Conservation (phyloP, 2,888 invertebrate species). For the Cacoxenus indagator region DNA sequence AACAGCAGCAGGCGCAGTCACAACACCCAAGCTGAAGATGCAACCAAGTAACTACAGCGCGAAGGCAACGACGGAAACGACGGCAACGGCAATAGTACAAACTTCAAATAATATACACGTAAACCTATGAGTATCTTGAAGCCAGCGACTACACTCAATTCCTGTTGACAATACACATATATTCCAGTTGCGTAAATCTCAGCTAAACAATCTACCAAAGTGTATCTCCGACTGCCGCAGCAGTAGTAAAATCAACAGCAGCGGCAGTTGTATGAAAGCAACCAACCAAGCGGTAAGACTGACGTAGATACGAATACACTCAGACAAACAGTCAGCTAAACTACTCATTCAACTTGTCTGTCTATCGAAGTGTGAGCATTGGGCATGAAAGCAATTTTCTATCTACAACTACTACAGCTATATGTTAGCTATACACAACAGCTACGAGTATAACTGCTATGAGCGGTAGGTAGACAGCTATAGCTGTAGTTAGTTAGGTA, state of each 20-base stretch:
- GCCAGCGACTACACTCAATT: constrained; percentile 27
- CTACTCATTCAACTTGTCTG: constrained; percentile 40
- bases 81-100: too few species aligned
- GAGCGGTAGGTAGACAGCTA: too few species aligned
- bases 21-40: constrained; percentile 20
- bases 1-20: constrained; percentile 38
- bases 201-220: constrained; percentile 36
- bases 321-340: constrained; percentile 19
- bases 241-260: not conserved
- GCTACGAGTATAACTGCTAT: too few species aligned
- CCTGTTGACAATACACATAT: constrained; percentile 45
- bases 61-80: too few species aligned
- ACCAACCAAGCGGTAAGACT: not conserved
- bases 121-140: constrained; percentile 4
- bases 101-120: constrained; percentile 21
- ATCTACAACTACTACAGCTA: not conserved
- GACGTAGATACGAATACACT: not conserved
- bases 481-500: not conserved
- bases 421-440: not conserved
- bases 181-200: constrained; percentile 55
- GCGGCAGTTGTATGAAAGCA: constrained; percentile 2
- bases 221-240: constrained; percentile 4
- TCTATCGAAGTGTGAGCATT: constrained; percentile 38
- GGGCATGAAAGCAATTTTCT: constrained; percentile 12
- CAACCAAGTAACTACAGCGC: constrained; percentile 4